phyloP scores from a whole-genome alignment of 2,113 vertebrate genomes.

The Sigmodon hispidus region DNA sequence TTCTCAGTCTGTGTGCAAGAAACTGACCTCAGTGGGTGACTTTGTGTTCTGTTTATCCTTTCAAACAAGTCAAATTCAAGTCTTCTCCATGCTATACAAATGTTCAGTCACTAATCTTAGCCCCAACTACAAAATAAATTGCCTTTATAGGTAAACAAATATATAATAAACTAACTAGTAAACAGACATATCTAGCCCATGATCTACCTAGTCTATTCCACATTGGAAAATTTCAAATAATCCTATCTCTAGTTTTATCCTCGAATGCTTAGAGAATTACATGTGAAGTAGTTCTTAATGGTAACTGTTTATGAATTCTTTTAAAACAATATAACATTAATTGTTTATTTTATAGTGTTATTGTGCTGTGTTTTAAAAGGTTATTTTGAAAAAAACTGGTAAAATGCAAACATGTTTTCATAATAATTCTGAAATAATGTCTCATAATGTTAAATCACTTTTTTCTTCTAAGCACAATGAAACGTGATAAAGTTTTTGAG shows the following conservation, averaged over 20 bases:
- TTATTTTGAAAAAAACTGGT: background rate
- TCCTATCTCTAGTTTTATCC: background rate
- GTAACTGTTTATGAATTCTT: background rate
- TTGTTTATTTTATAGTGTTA: background rate
- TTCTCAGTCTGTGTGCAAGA: background rate
- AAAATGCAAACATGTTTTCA: background rate
- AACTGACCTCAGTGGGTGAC: background rate
- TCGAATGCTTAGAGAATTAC: background rate
- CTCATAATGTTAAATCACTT: background rate
- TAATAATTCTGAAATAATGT: background rate
- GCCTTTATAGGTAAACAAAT: too few relatives aligned
- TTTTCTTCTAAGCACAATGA: background rate
- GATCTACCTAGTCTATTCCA: fast-evolving
- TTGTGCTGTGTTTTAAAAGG: background rate
- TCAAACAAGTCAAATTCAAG: too few relatives aligned
- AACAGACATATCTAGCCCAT: fast-evolving
- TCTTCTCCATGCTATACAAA: too few relatives aligned
- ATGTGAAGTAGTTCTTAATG: background rate
- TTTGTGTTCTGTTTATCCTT: background rate
- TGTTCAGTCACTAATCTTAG: too few relatives aligned
- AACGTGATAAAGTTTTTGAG: background rate
- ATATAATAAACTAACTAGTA: background rate
- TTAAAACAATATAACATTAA: background rate
- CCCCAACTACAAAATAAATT: too few relatives aligned
- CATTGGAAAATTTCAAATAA: background rate